Evolutionary conservation across 1,140 invertebrate species (phyloP), one percentile per base, ranked within the genome.

Genomic region (Papilio glaucus): DNA sequence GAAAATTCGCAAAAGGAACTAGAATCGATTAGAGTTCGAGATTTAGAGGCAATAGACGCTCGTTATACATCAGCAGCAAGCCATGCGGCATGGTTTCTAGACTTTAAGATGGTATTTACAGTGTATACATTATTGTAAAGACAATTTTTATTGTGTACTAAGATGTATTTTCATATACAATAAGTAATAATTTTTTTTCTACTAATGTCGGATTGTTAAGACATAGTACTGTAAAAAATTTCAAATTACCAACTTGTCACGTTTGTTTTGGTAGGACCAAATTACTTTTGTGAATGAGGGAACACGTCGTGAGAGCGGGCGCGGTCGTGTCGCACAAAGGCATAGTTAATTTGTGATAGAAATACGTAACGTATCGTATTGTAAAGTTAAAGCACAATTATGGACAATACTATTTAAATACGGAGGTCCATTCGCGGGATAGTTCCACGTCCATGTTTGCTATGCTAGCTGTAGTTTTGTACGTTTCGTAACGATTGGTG

Each of bases 151-250:
- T 82, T 81, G 82, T 77, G 83, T 88, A 89, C 80, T 75, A 72
- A 84, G 80, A 88, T 86, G 79, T 87, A 87, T 91, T 91, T 91
- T 91, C 89, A 90, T 91, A 90, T 91, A 91, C 89, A 91, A 82
- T 79, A 82, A 79, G 65, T 81, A 79, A 74, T 81, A 73, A 83
- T 86, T 86, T 89, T 89, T 88, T 77, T 89, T 85, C 85, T 87
- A 90, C 85, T 83, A 82, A 75, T 78, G 75, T 84, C 80, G 79
- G 81, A 83, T 86, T 85, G 80, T 72, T 70, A 78, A 8, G 10
- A 77, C 73, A 69, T 69, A 73, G 72, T 73, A 70, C 68, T 80
- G 76, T 79, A 77, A 74, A 84, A 79, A 78, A 41, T 63, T 65
- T 76, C 72, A 69, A 21, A 72, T 65, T 71, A 74, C 62, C 71